Evolutionary conservation across 1,140 invertebrate genomes (phyloP).

Genomic region (Drosophila seguyi): DNA sequence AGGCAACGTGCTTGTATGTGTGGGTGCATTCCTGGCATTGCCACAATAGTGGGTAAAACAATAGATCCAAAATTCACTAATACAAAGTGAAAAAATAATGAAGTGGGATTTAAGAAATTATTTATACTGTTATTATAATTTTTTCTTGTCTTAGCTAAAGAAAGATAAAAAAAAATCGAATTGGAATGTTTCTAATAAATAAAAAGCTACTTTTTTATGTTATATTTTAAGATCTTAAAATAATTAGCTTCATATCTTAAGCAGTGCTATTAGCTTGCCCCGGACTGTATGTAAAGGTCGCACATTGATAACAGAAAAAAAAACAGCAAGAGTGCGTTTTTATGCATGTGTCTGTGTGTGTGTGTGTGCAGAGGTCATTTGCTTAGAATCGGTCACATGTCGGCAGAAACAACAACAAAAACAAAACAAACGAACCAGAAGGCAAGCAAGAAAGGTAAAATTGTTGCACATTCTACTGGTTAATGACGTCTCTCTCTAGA

Average conservation of each 20-base stretch:
- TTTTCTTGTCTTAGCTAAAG: not conserved
- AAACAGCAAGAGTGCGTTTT: not conserved
- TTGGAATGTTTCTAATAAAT: not conserved
- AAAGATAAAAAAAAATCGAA: too few species aligned
- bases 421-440: not conserved
- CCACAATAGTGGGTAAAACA: not conserved
- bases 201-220: not conserved
- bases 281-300: slow-evolving; percentile 23
- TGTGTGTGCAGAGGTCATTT: slow-evolving; percentile 38
- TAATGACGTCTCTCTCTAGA: slow-evolving; percentile 14
- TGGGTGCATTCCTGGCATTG: slow-evolving; percentile 9
- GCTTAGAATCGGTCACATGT: slow-evolving; percentile 51
- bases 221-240: not conserved
- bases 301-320: slow-evolving; percentile 27
- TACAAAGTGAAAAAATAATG: not conserved
- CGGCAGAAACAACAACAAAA: slow-evolving; percentile 9
- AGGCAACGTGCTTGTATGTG: not conserved
- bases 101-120: not conserved
- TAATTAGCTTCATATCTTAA: not conserved
- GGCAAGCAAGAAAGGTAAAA: slow-evolving; percentile 17
- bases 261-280: not conserved
- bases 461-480: slow-evolving; percentile 32
- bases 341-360: not conserved
- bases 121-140: not conserved
- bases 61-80: not conserved